phyloP scores from a whole-genome alignment of 2,113 vertebrate genomes.

The Cranoglanis bouderius region DNA sequence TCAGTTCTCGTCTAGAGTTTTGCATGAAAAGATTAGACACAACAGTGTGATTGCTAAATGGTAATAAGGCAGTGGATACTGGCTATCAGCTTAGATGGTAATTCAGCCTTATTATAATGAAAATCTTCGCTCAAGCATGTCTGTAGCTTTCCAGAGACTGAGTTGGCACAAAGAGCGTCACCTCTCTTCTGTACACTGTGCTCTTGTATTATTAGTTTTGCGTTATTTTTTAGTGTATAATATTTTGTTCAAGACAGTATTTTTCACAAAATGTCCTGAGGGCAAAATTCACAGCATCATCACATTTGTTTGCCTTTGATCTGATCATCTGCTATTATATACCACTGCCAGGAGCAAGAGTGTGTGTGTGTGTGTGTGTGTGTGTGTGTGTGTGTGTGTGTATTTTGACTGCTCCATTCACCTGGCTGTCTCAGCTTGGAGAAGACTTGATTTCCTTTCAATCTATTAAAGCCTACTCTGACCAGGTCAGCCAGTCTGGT shows the following conservation, averaged over 20 bases:
- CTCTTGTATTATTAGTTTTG: neutral
- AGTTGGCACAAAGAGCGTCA: neutral
- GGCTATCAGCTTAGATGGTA: conserved; percentile 18
- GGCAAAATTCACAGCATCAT: neutral
- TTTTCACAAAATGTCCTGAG: neutral
- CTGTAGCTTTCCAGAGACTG: neutral
- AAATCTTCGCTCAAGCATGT: conserved; percentile 13
- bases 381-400: neutral
- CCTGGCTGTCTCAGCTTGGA: conserved; percentile 19
- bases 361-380: conserved; percentile 12
- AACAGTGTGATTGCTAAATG: conserved; percentile 1
- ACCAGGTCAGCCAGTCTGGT: conserved; percentile 21
- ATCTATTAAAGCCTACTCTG: conserved; percentile 5
- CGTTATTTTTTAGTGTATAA: neutral
- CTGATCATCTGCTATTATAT: conserved; percentile 22
- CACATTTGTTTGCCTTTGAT: conserved; percentile 1
- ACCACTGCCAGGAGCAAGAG: neutral
- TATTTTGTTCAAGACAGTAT: neutral
- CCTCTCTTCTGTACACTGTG: neutral
- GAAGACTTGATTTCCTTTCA: conserved; percentile 30
- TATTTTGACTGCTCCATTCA: neutral
- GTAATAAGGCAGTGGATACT: conserved; percentile 29
- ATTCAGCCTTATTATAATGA: neutral
- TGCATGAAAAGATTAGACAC: conserved; percentile 6
- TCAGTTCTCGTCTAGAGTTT: conserved; percentile 4